Percentiles rank a stretch among this genome's conserved stretches.
phyloP scores from a whole-genome alignment of 2,113 vertebrate species.

The Butorides virescens region DNA sequence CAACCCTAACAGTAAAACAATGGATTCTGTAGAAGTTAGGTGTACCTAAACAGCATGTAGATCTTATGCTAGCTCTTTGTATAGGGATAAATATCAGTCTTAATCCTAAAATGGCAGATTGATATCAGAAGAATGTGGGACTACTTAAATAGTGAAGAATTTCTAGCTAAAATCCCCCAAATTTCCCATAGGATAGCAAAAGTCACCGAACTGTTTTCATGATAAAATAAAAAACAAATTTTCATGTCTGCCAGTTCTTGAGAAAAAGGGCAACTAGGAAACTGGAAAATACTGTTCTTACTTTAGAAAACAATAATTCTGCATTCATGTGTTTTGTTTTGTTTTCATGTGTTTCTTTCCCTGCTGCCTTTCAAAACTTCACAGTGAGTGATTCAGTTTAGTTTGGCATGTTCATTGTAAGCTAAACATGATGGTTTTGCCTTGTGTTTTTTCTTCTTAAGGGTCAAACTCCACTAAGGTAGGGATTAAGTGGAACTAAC shows the following conservation, averaged over 20 bases:
- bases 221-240: neutral
- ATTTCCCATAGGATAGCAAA: neutral
- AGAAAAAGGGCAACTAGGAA: neutral
- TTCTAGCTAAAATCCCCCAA: neutral
- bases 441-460: too few species aligned
- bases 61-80: neutral
- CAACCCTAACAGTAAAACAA: neutral
- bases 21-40: neutral
- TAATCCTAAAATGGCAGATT: neutral
- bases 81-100: neutral
- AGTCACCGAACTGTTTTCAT: neutral
- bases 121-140: neutral
- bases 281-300: neutral
- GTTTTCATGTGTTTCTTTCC: too few species aligned
- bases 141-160: neutral
- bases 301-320: neutral
- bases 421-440: too few species aligned
- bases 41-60: neutral
- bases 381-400: too few species aligned
- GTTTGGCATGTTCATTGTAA: too few species aligned
- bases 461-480: too few species aligned
- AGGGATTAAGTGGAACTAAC: too few species aligned
- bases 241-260: neutral
- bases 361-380: too few species aligned
- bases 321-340: neutral